Base-by-base conservation (phyloP, 2,888 invertebrate species). In the Drosophila kanekoi region DNA sequence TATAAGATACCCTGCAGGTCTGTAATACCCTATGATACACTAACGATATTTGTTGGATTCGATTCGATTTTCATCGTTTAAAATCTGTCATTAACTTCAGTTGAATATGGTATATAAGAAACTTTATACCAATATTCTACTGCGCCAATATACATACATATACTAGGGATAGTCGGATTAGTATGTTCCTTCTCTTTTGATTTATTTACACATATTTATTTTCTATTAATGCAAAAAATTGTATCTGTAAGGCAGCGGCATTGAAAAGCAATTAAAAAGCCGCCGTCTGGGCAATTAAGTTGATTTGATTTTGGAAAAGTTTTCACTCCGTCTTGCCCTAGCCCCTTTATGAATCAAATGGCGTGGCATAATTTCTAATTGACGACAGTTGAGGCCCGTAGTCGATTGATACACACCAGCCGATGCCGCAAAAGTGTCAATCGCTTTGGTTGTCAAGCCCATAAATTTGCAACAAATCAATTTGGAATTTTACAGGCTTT, bases 221-320 rank as follows among this genome's bases (percentile, higher is more conserved):
- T 28, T 8, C 28, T 28, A 2, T 8, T 8, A 8, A 37, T 38
- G 16, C 11, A 14, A 33, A 16, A 38, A 37, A n/a, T 16, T 13
- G 11, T 20, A 9, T n/a, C 13, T 20, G 14, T 23, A 56, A n/a
- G 44, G 13, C 14, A 33, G 47, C 43, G 62, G 58, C 75, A 75
- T 72, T 72, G 75, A 72, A 75, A 67, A 76, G 20, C 77, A 75
- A 75, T 75, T 76, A 44, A 60, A 61, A 53, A 49, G 38, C 33
- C 44, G 52, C 49, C 49, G 53, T 64, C 54, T 63, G 45, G 48
- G 61, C 76, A 72, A 72, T 71, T 64, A 62, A 51, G 41, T 37
- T 58, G 40, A 65, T 71, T 70, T 71, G 47, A 41, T 65, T 58
- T 44, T 8, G 48, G 52, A 59, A 54, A 79, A 75, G 45, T 61